Evolutionary conservation across 2,888 invertebrate genomes (phyloP).

Genomic region (Urechis unicinctus): DNA sequence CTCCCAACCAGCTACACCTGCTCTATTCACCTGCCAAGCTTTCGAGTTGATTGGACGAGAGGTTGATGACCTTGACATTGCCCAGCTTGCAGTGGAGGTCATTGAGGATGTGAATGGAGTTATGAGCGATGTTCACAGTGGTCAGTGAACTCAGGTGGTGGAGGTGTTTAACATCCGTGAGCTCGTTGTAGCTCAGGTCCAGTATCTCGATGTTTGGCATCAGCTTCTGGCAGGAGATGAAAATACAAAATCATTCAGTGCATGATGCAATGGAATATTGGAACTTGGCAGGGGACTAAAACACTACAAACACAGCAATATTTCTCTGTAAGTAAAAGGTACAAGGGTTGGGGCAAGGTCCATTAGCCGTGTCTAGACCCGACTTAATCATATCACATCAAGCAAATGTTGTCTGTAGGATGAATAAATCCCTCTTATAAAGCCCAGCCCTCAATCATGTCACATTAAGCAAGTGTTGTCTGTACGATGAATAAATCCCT

Average conservation of each 20-base stretch:
- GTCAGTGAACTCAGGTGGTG: conserved; percentile 72
- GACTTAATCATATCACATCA: neutral
- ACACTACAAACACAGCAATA: too few relatives aligned
- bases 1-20: too few relatives aligned
- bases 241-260: too few relatives aligned
- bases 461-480: neutral
- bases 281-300: too few relatives aligned
- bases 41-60: conserved; percentile 72
- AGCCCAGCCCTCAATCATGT: neutral
- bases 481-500: neutral
- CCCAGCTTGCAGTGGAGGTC: conserved; percentile 80
- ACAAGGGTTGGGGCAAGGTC: too few relatives aligned
- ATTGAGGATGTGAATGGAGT: conserved; percentile 60
- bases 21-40: conserved; percentile 44
- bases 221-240: conserved; percentile 42
- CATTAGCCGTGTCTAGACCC: too few relatives aligned
- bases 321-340: too few relatives aligned
- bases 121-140: conserved; percentile 72
- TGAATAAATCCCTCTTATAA: neutral
- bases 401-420: neutral
- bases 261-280: too few relatives aligned
- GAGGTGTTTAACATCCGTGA: conserved; percentile 68
- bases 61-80: conserved; percentile 75
- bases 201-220: conserved; percentile 59
- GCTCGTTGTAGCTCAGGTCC: conserved; percentile 71